These are phyloP conservation scores for Danio choprae DNA, from an alignment of 2,797 vertebrate genomes.

Conservation along the genomic window DNA sequence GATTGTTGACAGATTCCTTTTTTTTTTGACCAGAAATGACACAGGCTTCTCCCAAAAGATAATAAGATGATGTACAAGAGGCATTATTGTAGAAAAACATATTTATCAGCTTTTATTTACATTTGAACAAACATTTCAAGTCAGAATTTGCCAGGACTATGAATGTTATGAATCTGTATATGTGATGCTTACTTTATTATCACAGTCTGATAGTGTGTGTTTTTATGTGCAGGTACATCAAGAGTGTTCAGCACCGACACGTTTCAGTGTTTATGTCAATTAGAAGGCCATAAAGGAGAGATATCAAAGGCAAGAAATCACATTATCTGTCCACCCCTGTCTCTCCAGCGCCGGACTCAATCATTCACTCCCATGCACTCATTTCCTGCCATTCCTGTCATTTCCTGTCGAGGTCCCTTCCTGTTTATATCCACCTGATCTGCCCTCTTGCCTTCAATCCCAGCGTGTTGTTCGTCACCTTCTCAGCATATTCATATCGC, in stretches of 20 bases:
- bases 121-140: too few relatives aligned
- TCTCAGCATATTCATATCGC: constrained; percentile 3
- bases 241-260: constrained; percentile 85
- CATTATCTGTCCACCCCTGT: neutral
- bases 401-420: constrained; percentile 33
- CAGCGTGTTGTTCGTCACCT: neutral
- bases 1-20: too few relatives aligned
- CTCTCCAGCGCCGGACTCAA: constrained; percentile 9
- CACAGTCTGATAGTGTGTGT: constrained; percentile 11
- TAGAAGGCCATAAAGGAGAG: constrained; percentile 90
- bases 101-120: too few relatives aligned
- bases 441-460: constrained; percentile 1
- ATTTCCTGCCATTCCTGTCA: constrained; percentile 39
- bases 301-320: constrained; percentile 87
- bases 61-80: too few relatives aligned
- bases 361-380: constrained; percentile 11
- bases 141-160: too few relatives aligned
- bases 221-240: constrained; percentile 81
- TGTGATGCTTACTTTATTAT: too few relatives aligned
- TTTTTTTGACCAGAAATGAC: too few relatives aligned
- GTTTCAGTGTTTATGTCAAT: constrained; percentile 82
- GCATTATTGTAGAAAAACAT: too few relatives aligned
- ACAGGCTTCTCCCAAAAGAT: too few relatives aligned
- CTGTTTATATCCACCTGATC: constrained; percentile 38
- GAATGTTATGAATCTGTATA: too few relatives aligned